Base-by-base conservation (phyloP, 2,113 vertebrate genomes). In the Poecile atricapillus region DNA sequence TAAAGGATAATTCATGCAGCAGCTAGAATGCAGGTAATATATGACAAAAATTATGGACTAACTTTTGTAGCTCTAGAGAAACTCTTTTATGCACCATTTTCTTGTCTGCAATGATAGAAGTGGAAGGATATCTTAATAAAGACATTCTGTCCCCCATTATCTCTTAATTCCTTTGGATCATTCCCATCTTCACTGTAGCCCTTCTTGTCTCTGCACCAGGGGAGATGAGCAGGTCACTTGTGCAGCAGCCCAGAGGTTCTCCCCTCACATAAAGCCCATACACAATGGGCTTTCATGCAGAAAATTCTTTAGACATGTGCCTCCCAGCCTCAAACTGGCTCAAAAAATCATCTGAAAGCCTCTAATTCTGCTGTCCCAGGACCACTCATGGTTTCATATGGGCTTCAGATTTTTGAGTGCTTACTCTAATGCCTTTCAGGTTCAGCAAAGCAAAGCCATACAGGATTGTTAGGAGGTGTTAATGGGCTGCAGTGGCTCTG, bases 1-100 rank as follows among this genome's bases (percentile, higher is more conserved):
- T 83, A 74, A 94, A 73, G 67, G 89, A 33, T 62, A 86, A 95
- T 89, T 94, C 73, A 90, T 83, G 80, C 91, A 95, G 83, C 83
- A 83, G 63, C 30, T 27, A 76, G 49, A 88, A 86, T 56, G 64
- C 35, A 92, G 59, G 49, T 80, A 86, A 90, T 64, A 49, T 3
- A 41, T 44, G 46, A 88, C 17, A 88, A 60, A 82, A 83, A 80
- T 39, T 41, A 74, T 9, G 21, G 68, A 49, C n/a, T 78, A 53
- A 76, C 58, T 80, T 90, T 28, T 56, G 41, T 28, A 83, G 63
- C 83, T 83, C 41, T 58, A 68, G 13, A 80, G 75, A 85, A 96
- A 86, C 49, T 73, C 41, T 44, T 64, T 58, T 18, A 28, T 16
- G 30, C 13, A 43, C 33, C 21, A 41, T 27, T 90, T 68, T 71